Percentiles rank a stretch among this genome's conserved stretches.
Conservation (phyloP, 30 jellyfish, hydroid and myxozoan genomes). For the Aurelia coerulea region DNA sequence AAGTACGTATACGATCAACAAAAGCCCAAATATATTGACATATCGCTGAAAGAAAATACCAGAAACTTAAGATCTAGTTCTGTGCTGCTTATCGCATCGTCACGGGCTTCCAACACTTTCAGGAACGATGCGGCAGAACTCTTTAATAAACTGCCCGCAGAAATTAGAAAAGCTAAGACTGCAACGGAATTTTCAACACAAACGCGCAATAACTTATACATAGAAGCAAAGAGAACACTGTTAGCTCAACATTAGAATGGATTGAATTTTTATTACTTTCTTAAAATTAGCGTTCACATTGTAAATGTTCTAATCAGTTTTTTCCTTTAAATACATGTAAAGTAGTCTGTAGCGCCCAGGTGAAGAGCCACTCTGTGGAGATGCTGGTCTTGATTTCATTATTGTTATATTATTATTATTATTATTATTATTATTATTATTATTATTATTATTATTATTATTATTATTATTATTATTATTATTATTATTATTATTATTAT, state of each 20-base stretch:
- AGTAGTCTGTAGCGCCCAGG: slow-evolving; percentile 16
- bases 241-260: background rate
- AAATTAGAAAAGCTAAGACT: slow-evolving; percentile 42
- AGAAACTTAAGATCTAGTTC: slow-evolving; percentile 35
- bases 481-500: too few species aligned
- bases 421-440: background rate
- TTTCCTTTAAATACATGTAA: background rate
- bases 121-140: too few species aligned
- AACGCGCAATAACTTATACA: slow-evolving; percentile 7
- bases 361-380: slow-evolving; percentile 66
- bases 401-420: slow-evolving; percentile 21
- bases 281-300: background rate
- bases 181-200: slow-evolving; percentile 47
- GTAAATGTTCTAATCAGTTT: background rate
- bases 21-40: slow-evolving; percentile 26
- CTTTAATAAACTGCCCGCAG: slow-evolving; percentile 56
- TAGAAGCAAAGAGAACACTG: slow-evolving; percentile 17
- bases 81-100: slow-evolving; percentile 18
- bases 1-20: slow-evolving; percentile 15
- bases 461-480: too few species aligned
- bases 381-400: slow-evolving; percentile 42
- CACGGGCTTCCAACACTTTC: slow-evolving; percentile 24
- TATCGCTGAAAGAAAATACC: slow-evolving; percentile 26
- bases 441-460: too few species aligned
- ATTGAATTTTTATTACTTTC: background rate